Percentiles rank a stretch among this genome's conserved stretches.
Evolutionary conservation across 2,113 vertebrate genomes (phyloP).

Genomic region (Heloderma charlesbogerti): DNA sequence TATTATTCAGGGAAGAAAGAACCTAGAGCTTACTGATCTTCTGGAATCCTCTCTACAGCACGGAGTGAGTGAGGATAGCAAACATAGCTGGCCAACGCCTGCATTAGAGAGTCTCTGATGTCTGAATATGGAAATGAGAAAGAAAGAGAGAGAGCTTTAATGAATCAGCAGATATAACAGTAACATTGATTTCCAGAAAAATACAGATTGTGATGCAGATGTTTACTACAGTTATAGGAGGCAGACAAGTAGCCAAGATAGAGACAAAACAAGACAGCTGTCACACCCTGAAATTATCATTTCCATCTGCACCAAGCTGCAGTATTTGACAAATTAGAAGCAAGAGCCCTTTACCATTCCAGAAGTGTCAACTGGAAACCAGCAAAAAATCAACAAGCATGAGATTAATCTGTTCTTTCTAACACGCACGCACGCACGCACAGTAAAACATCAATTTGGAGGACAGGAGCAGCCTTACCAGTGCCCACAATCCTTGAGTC

Average conservation of each 20-base stretch:
- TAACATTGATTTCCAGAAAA: neutral
- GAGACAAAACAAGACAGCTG: neutral
- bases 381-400: neutral
- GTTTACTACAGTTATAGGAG: neutral
- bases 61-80: slow-evolving; percentile 97
- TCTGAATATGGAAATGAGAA: slow-evolving; percentile 76
- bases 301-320: neutral
- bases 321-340: neutral
- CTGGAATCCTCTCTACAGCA: slow-evolving; percentile 94
- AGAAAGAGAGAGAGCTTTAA: slow-evolving; percentile 20
- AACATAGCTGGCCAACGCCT: slow-evolving; percentile 96
- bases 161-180: slow-evolving; percentile 11
- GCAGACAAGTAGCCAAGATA: neutral
- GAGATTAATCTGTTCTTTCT: neutral
- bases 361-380: neutral
- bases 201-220: neutral
- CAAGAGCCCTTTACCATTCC: neutral
- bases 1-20: slow-evolving; percentile 15
- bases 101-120: slow-evolving; percentile 98
- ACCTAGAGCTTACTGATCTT: slow-evolving; percentile 91
- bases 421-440: neutral
- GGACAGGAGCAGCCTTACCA: slow-evolving; percentile 77
- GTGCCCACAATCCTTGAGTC: slow-evolving; percentile 94
- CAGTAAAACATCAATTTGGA: neutral
- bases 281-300: neutral